phyloP scores from a whole-genome alignment of 1,140 invertebrate species.

The Caerostris extrusa region DNA sequence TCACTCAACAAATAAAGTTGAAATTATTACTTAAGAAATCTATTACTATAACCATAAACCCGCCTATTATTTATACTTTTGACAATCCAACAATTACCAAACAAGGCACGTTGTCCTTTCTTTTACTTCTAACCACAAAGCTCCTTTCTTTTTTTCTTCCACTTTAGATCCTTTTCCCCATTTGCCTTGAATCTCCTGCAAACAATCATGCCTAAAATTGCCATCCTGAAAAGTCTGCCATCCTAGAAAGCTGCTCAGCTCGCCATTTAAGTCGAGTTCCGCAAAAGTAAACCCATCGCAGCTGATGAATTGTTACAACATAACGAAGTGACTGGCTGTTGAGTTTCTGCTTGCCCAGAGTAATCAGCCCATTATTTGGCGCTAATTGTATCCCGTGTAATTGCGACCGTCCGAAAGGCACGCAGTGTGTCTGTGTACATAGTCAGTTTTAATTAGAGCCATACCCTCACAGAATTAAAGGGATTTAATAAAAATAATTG shows the following conservation, averaged over 20 bases:
- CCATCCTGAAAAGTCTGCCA: too few relatives aligned
- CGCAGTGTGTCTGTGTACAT: not conserved
- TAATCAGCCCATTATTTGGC: not conserved
- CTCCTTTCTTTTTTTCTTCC: too few relatives aligned
- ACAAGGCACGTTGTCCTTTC: too few relatives aligned
- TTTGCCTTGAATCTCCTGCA: too few relatives aligned
- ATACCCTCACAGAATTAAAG: not conserved
- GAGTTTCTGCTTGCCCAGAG: not conserved
- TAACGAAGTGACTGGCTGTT: not conserved
- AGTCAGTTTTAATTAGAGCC: not conserved
- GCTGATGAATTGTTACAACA: not conserved
- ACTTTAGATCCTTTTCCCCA: too few relatives aligned
- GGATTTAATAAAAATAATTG: not conserved
- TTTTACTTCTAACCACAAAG: too few relatives aligned
- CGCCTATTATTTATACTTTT: too few relatives aligned
- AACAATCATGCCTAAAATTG: too few relatives aligned
- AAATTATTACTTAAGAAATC: too few relatives aligned
- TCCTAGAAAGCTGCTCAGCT: not conserved
- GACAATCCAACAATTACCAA: too few relatives aligned
- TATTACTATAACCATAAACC: too few relatives aligned
- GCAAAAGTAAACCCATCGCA: not conserved
- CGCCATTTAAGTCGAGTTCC: not conserved
- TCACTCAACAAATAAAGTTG: too few relatives aligned
- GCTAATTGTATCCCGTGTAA: not conserved
- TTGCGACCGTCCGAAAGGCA: not conserved